Evolutionary conservation across 2,888 invertebrate genomes (phyloP).

Genomic region (Arge pagana): DNA sequence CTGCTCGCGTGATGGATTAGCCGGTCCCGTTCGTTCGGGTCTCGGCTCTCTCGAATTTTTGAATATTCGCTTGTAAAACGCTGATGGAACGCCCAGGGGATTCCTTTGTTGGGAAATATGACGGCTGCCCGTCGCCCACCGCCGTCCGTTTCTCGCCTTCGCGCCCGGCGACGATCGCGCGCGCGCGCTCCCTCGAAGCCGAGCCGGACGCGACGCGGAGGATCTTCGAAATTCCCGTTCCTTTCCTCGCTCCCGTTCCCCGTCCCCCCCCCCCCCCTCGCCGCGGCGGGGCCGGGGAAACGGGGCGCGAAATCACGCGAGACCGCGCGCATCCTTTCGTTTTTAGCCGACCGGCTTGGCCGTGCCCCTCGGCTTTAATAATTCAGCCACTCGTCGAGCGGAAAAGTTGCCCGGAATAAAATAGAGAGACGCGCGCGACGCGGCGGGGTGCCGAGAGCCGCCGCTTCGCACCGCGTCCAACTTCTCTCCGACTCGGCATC

Average conservation of each 20-base stretch:
- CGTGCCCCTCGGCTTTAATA: too few species aligned
- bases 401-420: constrained; percentile 4
- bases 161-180: background rate
- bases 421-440: too few species aligned
- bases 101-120: constrained; percentile 40
- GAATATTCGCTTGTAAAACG: constrained; percentile 42
- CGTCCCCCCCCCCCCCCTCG: too few species aligned
- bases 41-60: constrained; percentile 31
- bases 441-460: too few species aligned
- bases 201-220: constrained; percentile 1
- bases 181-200: constrained; percentile 15
- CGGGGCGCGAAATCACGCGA: too few species aligned
- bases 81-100: constrained; percentile 38
- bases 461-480: too few species aligned
- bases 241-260: constrained; percentile 14
- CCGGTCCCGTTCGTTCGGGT: constrained; percentile 4
- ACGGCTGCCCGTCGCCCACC: constrained; percentile 26
- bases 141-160: background rate
- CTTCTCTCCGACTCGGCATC: too few species aligned
- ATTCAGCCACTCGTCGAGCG: constrained; percentile 6
- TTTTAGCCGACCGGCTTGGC: too few species aligned
- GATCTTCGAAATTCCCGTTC: background rate
- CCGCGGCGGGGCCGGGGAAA: too few species aligned
- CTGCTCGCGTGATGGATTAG: constrained; percentile 47
- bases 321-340: too few species aligned